Conservation (phyloP, 2,797 vertebrate genomes). For the Orestias chungarensis region DNA sequence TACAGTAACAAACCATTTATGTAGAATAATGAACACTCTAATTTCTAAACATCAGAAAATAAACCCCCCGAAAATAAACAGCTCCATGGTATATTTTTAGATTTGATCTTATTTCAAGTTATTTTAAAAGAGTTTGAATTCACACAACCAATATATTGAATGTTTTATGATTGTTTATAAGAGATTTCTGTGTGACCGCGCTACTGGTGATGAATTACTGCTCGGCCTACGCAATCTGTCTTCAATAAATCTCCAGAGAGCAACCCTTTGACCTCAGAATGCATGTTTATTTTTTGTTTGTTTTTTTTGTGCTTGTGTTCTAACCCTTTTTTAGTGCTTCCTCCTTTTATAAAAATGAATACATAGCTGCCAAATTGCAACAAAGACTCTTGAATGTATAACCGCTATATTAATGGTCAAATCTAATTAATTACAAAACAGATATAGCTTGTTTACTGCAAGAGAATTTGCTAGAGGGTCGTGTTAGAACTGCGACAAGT, state of each 20-base stretch:
- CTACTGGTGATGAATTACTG: conserved; percentile 17
- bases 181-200: conserved; percentile 17
- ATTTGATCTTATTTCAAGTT: neutral
- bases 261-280: neutral
- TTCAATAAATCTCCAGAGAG: conserved; percentile 15
- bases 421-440: neutral
- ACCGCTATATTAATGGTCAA: neutral
- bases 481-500: neutral
- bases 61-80: neutral
- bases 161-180: conserved; percentile 44
- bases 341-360: neutral
- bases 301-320: neutral
- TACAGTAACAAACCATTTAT: too few species aligned
- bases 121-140: conserved; percentile 3
- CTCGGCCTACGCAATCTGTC: conserved; percentile 3
- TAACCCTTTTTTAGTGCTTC: neutral
- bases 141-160: conserved; percentile 18
- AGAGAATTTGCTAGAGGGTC: neutral
- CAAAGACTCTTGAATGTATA: neutral
- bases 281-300: neutral
- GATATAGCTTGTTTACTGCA: neutral
- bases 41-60: neutral
- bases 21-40: too few species aligned
- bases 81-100: neutral
- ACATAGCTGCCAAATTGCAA: neutral